Percentiles rank a stretch among this genome's conserved stretches.
Evolutionary conservation across 2,797 vertebrate genomes (phyloP).

Genomic region (Lepilemur septentrionalis): DNA sequence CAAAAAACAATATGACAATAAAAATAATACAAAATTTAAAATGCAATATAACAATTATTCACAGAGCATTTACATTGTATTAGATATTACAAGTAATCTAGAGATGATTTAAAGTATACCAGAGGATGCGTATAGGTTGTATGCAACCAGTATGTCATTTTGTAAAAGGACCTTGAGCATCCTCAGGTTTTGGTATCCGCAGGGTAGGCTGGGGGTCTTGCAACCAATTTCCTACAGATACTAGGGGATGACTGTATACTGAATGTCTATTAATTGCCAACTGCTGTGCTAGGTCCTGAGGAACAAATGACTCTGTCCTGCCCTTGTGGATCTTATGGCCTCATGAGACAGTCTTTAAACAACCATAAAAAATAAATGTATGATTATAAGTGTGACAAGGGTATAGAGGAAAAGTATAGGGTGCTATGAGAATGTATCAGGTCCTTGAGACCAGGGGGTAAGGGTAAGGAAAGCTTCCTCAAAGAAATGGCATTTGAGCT

Average conservation of each 20-base stretch:
- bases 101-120: not conserved
- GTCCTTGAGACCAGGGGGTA: not conserved
- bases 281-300: not conserved
- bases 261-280: not conserved
- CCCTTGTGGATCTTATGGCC: not conserved
- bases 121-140: not conserved
- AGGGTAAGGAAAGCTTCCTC: not conserved
- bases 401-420: not conserved
- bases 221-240: not conserved
- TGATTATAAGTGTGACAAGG: not conserved
- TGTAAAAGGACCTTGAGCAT: not conserved
- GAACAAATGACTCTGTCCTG: not conserved
- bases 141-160: not conserved
- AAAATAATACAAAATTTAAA: not conserved
- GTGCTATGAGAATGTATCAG: not conserved
- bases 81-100: not conserved
- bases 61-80: not conserved
- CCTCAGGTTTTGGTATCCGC: not conserved
- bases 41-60: not conserved
- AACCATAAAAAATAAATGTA: not conserved
- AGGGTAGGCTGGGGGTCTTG: not conserved
- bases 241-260: not conserved
- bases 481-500: not conserved
- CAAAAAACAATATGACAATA: too few relatives aligned
- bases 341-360: constrained; percentile 11